These are phyloP conservation scores for Macrochelys suwanniensis DNA, from an alignment of 2,797 vertebrate species.

Conservation along the genomic window DNA sequence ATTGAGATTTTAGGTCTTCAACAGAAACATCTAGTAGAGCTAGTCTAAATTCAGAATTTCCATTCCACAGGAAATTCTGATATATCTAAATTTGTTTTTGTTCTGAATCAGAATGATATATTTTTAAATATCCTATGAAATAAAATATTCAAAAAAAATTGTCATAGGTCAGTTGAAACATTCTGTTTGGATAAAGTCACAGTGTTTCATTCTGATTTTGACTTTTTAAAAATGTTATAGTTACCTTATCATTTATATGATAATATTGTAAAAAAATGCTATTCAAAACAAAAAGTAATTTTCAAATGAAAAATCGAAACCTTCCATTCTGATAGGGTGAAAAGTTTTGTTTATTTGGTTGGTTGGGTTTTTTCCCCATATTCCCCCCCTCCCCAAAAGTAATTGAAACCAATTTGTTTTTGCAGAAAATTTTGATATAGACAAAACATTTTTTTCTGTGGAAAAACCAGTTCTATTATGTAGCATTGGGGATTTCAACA, in stretches of 20 bases:
- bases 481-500: background rate
- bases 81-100: background rate
- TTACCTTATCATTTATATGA: background rate
- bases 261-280: background rate
- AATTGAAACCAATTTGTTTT: background rate
- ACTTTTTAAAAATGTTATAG: background rate
- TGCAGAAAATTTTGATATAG: background rate
- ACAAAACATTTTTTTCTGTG: background rate
- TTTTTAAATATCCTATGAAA: background rate
- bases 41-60: constrained; percentile 22
- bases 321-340: background rate
- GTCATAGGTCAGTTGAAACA: background rate
- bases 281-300: background rate
- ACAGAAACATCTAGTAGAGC: background rate
- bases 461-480: background rate
- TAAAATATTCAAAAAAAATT: background rate
- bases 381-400: background rate
- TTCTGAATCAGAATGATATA: background rate
- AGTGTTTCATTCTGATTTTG: background rate
- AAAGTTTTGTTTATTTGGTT: background rate
- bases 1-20: constrained; percentile 47
- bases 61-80: background rate
- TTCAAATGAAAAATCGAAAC: background rate
- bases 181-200: background rate
- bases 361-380: background rate